A percentile compares a stretch with the other conserved stretches of the same genome.
These are phyloP conservation scores for Scomber japonicus DNA, from an alignment of 2,113 vertebrate genomes.

Conservation along the genomic window DNA sequence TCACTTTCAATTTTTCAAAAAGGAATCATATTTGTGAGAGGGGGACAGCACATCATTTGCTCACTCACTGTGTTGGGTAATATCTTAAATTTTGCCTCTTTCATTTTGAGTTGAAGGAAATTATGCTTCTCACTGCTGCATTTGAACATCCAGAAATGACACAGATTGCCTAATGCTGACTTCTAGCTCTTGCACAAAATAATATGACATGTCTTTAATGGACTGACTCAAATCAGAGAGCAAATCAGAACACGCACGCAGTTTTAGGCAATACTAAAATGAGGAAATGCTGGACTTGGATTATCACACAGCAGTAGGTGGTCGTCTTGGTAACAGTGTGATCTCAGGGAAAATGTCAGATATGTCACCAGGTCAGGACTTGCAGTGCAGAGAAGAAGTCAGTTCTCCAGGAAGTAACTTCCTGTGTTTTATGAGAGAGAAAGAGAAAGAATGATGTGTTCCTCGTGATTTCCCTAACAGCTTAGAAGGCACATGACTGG, in stretches of 20 bases:
- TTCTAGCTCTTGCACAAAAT: background rate
- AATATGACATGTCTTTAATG: background rate
- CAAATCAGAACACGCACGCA: background rate
- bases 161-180: background rate
- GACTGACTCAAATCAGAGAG: background rate
- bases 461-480: slow-evolving; percentile 79
- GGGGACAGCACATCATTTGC: background rate
- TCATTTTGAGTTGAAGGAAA: background rate
- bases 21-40: background rate
- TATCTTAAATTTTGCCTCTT: background rate
- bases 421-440: slow-evolving; percentile 29
- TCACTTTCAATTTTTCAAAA: background rate
- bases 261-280: background rate
- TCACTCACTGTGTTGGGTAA: background rate
- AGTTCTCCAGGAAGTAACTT: slow-evolving; percentile 28
- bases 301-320: background rate
- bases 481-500: slow-evolving; percentile 80
- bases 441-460: slow-evolving; percentile 65
- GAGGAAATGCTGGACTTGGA: background rate
- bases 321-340: background rate
- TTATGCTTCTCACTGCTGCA: background rate
- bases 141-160: background rate
- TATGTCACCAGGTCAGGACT: background rate
- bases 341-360: background rate
- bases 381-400: background rate